phyloP scores from a whole-genome alignment of 1,140 invertebrate species.

The Neodiprion fabricii region DNA sequence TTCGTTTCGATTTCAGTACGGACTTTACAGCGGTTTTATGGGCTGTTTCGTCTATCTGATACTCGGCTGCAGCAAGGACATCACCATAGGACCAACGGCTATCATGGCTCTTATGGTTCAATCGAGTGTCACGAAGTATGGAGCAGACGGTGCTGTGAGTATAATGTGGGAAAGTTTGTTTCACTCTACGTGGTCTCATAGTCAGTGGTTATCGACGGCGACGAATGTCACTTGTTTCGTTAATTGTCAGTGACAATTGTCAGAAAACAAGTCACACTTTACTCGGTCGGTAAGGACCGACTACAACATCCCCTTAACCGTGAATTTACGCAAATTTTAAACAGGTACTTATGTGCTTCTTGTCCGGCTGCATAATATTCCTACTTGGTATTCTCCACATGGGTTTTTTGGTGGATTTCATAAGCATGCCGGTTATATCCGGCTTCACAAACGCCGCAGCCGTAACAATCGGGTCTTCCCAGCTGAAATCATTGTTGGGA shows the following conservation, averaged over 20 bases:
- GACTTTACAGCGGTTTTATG: constrained; percentile 74
- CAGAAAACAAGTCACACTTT: too few relatives aligned
- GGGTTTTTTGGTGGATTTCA: constrained; percentile 66
- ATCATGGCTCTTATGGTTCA: constrained; percentile 66
- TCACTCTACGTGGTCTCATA: too few relatives aligned
- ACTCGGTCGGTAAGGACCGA: too few relatives aligned
- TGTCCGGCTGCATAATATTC: constrained; percentile 67
- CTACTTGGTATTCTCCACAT: constrained; percentile 68
- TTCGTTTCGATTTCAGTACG: constrained; percentile 61
- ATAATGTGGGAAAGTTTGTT: neutral
- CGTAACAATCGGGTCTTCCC: constrained; percentile 70
- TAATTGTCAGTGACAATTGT: too few relatives aligned
- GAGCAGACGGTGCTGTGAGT: constrained; percentile 66
- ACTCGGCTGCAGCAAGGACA: constrained; percentile 71
- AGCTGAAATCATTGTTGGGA: constrained; percentile 68
- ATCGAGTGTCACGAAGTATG: constrained; percentile 53
- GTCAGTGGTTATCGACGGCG: too few relatives aligned
- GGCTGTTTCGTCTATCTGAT: constrained; percentile 73
- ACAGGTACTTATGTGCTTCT: constrained; percentile 67
- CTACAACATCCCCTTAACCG: too few relatives aligned
- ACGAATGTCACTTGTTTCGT: too few relatives aligned
- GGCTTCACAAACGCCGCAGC: constrained; percentile 75
- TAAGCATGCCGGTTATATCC: constrained; percentile 71
- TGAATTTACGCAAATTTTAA: neutral
- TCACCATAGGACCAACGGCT: constrained; percentile 70